phyloP scores from a whole-genome alignment of 2,888 invertebrate species.

The Eustalomyia histrio region DNA sequence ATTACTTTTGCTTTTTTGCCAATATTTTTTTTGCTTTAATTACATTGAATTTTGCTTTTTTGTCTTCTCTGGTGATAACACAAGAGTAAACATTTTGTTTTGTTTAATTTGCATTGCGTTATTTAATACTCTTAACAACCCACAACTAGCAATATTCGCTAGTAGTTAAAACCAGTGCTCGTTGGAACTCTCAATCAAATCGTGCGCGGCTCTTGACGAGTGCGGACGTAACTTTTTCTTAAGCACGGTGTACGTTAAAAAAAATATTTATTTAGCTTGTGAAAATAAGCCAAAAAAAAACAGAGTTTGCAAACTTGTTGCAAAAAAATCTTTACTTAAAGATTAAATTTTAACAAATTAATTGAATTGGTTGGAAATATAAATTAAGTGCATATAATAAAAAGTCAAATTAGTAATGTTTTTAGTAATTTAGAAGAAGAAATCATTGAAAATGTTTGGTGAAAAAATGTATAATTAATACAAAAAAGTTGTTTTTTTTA shows the following conservation, averaged over 20 bases:
- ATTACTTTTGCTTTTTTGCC: too few relatives aligned
- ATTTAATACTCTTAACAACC: too few relatives aligned
- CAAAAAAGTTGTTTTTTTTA: slow-evolving; percentile 47
- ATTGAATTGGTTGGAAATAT: slow-evolving; percentile 1
- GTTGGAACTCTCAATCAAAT: slow-evolving; percentile 52
- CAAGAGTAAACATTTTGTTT: too few relatives aligned
- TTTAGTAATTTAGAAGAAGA: slow-evolving; percentile 20
- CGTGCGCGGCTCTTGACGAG: slow-evolving; percentile 46
- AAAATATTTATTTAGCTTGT: slow-evolving; percentile 22
- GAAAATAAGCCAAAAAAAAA: slow-evolving; percentile 45
- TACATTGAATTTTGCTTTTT: too few relatives aligned
- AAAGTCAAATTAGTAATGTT: slow-evolving; percentile 9
- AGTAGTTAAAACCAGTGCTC: slow-evolving; percentile 31
- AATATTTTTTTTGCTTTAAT: too few relatives aligned
- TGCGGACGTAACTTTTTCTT: slow-evolving; percentile 30
- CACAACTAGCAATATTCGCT: not conserved
- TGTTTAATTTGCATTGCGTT: too few relatives aligned
- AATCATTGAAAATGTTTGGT: slow-evolving; percentile 4
- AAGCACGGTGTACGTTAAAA: slow-evolving; percentile 14
- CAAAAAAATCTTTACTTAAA: slow-evolving; percentile 39
- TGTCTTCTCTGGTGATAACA: too few relatives aligned
- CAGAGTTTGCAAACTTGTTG: slow-evolving; percentile 60
- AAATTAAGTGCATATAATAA: slow-evolving; percentile 3
- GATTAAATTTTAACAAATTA: slow-evolving; percentile 12
- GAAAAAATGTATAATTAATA: slow-evolving; percentile 57